These are phyloP conservation scores for Ormyrus thymus DNA, from an alignment of 2,888 invertebrate species.

Conservation along the genomic window DNA sequence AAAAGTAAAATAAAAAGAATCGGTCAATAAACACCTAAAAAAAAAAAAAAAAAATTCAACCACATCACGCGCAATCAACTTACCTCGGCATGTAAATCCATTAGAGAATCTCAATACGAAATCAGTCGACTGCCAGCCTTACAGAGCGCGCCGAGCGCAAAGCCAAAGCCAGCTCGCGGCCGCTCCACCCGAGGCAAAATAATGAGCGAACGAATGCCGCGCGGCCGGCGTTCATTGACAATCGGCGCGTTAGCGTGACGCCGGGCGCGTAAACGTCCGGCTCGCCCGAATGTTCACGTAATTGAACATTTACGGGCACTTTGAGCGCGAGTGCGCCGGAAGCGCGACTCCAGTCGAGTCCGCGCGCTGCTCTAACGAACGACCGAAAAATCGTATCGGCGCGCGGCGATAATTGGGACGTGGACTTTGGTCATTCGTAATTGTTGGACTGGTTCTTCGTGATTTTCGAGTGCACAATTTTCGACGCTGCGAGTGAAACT, in stretches of 20 bases:
- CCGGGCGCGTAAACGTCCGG: not conserved
- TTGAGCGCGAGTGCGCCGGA: constrained; percentile 31
- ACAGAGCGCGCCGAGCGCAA: not conserved
- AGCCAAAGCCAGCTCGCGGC: constrained; percentile 17
- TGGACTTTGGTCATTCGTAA: not conserved
- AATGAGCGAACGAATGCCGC: constrained; percentile 4
- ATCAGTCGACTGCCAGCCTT: not conserved
- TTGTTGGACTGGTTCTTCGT: not conserved
- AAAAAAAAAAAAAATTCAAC: too few species aligned
- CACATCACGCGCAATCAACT: too few species aligned
- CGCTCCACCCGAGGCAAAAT: constrained; percentile 5
- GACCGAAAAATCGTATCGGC: not conserved
- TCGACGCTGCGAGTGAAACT: too few species aligned
- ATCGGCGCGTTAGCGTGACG: constrained; percentile 63
- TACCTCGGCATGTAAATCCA: too few species aligned
- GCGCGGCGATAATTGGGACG: too few species aligned
- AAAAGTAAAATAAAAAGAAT: too few species aligned
- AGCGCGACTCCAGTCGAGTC: constrained; percentile 14
- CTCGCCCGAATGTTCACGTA: constrained; percentile 49
- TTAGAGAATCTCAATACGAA: not conserved
- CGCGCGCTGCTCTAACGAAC: not conserved
- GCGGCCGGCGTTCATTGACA: constrained; percentile 58
- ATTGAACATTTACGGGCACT: constrained; percentile 35
- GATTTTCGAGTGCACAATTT: too few species aligned
- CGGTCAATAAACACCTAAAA: too few species aligned